Evolutionary conservation across 2,888 invertebrate species (phyloP).

Genomic region (Palloptera scutellata): DNA sequence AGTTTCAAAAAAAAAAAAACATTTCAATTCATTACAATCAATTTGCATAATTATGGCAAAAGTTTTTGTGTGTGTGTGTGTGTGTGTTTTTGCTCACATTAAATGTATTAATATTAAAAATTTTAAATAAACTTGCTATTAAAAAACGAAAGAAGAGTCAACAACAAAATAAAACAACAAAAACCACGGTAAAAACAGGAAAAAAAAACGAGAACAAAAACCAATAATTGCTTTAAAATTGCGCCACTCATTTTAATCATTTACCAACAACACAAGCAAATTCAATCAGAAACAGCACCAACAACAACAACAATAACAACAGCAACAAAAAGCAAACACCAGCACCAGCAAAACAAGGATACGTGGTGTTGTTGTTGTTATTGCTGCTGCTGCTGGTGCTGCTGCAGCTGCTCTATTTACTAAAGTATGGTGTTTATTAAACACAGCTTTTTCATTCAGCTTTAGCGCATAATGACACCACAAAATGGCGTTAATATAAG

Average conservation of each 20-base stretch:
- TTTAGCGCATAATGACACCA: conserved; percentile 25
- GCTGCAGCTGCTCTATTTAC: conserved; percentile 34
- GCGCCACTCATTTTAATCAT: conserved; percentile 55
- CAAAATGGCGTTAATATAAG: conserved; percentile 30
- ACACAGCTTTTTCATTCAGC: conserved; percentile 16
- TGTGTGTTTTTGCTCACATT: neutral
- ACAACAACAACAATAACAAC: conserved; percentile 15
- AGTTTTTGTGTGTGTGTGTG: too few relatives aligned
- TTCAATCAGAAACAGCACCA: conserved; percentile 29
- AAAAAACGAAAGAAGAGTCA: neutral
- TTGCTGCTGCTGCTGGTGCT: conserved; percentile 18
- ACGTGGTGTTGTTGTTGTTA: conserved; percentile 9
- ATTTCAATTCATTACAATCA: conserved; percentile 20
- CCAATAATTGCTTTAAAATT: conserved; percentile 56
- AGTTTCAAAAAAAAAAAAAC: neutral
- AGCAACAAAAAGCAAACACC: conserved; percentile 30
- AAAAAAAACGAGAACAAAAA: conserved; percentile 22
- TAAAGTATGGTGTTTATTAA: conserved; percentile 30
- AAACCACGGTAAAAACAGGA: conserved; percentile 38
- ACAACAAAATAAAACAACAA: conserved; percentile 27
- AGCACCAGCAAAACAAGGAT: too few relatives aligned
- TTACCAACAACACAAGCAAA: conserved; percentile 25
- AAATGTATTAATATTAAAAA: conserved; percentile 14
- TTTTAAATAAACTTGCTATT: conserved; percentile 9
- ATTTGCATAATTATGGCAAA: conserved; percentile 27